phyloP scores from a whole-genome alignment of 2,888 invertebrate species.

The Flabesymbios commensalis region DNA sequence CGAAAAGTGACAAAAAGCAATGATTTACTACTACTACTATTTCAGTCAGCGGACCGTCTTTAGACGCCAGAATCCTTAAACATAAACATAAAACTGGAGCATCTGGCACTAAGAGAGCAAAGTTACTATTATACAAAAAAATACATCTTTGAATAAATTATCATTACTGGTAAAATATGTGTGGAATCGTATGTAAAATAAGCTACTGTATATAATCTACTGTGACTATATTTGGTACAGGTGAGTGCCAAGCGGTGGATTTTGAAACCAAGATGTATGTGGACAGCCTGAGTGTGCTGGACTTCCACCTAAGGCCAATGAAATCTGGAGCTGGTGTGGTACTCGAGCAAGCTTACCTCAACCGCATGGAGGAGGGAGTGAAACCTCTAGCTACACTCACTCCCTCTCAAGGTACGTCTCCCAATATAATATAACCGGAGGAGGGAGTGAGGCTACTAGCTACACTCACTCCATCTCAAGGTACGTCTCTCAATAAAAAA shows the following conservation, averaged over 20 bases:
- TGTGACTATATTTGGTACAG: no score
- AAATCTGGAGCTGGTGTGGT: slow-evolving; percentile 55
- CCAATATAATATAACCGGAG: slow-evolving; percentile 36
- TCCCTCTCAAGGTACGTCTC: not conserved
- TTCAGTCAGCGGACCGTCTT: no score
- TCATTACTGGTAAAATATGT: no score
- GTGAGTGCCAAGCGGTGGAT: slow-evolving; percentile 57
- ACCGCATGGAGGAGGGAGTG: slow-evolving; percentile 57
- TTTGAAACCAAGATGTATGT: slow-evolving; percentile 58
- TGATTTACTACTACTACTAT: no score
- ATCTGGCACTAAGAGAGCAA: no score
- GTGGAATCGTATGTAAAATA: no score
- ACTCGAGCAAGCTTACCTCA: slow-evolving; percentile 57
- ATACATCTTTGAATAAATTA: no score
- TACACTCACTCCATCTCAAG: slow-evolving; percentile 35
- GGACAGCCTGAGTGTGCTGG: slow-evolving; percentile 56
- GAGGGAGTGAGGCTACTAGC: slow-evolving; percentile 54
- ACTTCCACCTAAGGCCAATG: slow-evolving; percentile 54
- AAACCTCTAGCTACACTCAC: slow-evolving; percentile 49
- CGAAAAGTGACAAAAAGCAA: no score
- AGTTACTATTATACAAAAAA: no score
- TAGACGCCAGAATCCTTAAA: no score
- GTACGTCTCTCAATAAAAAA: not conserved
- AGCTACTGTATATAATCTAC: no score
- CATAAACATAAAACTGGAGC: no score